Evolutionary conservation across 1,140 invertebrate genomes (phyloP).

Genomic region (Drosophila rufa): DNA sequence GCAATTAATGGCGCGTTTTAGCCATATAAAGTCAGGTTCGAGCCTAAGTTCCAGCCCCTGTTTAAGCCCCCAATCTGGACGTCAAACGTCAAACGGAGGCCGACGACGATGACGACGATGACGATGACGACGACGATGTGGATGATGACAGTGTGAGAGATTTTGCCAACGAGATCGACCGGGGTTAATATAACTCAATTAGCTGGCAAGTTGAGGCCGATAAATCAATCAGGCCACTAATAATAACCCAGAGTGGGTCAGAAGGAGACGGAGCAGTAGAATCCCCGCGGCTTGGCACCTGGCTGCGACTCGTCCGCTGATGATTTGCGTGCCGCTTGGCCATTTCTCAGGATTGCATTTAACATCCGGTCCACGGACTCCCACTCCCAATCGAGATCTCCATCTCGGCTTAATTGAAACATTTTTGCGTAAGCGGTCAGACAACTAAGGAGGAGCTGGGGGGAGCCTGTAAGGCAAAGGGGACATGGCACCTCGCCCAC

Average conservation of each 20-base stretch:
- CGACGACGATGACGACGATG: slow-evolving; percentile 30
- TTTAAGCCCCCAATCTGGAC: slow-evolving; percentile 41
- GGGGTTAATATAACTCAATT: slow-evolving; percentile 77
- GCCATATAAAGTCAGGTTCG: slow-evolving; percentile 70
- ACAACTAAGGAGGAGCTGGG: neutral
- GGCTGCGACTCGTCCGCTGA: slow-evolving; percentile 54
- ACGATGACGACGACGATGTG: slow-evolving; percentile 16
- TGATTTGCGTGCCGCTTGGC: slow-evolving; percentile 76
- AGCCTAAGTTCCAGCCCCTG: slow-evolving; percentile 37
- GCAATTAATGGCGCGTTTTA: slow-evolving; percentile 81
- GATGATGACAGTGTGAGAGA: slow-evolving; percentile 59
- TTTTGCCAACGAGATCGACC: slow-evolving; percentile 15
- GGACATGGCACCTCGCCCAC: slow-evolving; percentile 60
- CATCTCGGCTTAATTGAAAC: slow-evolving; percentile 72
- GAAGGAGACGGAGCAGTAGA: neutral
- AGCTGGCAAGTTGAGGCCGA: slow-evolving; percentile 54
- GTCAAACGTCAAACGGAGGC: slow-evolving; percentile 48
- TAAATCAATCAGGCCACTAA: slow-evolving; percentile 75
- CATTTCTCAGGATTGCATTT: slow-evolving; percentile 71
- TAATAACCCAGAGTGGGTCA: slow-evolving; percentile 43
- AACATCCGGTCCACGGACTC: slow-evolving; percentile 61
- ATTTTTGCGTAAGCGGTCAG: slow-evolving; percentile 80
- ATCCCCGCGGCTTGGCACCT: slow-evolving; percentile 68
- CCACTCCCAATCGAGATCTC: slow-evolving; percentile 10
- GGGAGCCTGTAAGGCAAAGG: neutral